A percentile compares a stretch with the other conserved stretches of the same genome.
These are phyloP conservation scores for Bombus turneri DNA, from an alignment of 1,140 invertebrate species.

Conservation along the genomic window DNA sequence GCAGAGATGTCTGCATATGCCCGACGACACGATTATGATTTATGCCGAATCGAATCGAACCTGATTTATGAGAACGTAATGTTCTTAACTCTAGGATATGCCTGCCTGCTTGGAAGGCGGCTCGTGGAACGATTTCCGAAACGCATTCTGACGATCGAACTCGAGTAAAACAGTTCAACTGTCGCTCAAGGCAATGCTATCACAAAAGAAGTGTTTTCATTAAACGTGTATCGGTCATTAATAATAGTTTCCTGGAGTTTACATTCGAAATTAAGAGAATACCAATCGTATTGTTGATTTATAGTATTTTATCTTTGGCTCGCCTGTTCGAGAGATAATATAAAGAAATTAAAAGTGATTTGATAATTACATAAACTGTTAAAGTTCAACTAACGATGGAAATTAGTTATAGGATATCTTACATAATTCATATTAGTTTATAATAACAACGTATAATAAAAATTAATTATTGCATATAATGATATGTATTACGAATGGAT, in stretches of 20 bases:
- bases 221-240: neutral
- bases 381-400: no score
- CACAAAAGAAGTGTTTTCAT: neutral
- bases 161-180: conserved; percentile 6
- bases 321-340: no score
- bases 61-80: conserved; percentile 52
- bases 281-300: neutral
- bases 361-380: no score
- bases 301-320: neutral
- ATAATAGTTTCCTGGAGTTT: neutral
- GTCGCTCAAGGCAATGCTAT: neutral
- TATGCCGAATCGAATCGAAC: conserved; percentile 48
- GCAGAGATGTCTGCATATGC: conserved; percentile 49
- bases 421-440: no score
- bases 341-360: no score
- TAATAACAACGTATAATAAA: no score
- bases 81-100: conserved; percentile 28
- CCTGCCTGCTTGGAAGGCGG: conserved; percentile 4
- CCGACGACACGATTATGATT: conserved; percentile 52
- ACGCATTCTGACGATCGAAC: neutral
- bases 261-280: neutral
- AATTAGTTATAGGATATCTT: no score
- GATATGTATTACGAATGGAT: no score
- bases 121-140: conserved; percentile 30
- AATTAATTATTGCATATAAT: no score